phyloP scores from a whole-genome alignment of 2,797 vertebrate genomes.

The Microhierax caerulescens region DNA sequence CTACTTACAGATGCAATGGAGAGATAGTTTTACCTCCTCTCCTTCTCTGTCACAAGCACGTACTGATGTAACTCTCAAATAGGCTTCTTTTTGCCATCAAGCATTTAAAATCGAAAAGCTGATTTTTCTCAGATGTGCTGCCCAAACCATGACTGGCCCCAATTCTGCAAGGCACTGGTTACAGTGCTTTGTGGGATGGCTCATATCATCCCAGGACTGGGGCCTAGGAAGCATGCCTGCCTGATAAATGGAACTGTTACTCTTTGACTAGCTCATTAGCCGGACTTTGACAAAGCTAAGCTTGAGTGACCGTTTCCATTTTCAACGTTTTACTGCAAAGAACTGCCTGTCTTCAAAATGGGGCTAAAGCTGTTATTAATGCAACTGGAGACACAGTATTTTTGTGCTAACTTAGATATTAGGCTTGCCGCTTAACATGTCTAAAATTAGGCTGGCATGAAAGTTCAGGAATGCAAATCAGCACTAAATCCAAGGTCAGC shows the following conservation, averaged over 20 bases:
- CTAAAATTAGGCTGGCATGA: conserved; percentile 45
- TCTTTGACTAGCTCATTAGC: not conserved
- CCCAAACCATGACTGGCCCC: not conserved
- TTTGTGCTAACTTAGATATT: conserved; percentile 50
- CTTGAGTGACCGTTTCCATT: not conserved
- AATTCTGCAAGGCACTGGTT: not conserved
- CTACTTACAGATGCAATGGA: not conserved
- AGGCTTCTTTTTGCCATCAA: not conserved
- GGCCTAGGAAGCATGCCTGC: not conserved
- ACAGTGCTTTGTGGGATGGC: not conserved
- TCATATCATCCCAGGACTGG: not conserved
- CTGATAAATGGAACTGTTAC: not conserved
- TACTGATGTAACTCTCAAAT: not conserved
- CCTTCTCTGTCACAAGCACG: not conserved
- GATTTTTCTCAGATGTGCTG: conserved; percentile 10
- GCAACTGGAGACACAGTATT: not conserved
- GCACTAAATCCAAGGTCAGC: conserved; percentile 30
- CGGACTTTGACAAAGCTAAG: not conserved
- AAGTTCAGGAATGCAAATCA: conserved; percentile 41
- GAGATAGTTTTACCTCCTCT: not conserved
- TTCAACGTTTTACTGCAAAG: not conserved
- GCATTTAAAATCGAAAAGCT: not conserved
- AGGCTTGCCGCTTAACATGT: conserved; percentile 18
- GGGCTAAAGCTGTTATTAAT: not conserved
- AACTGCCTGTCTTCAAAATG: not conserved